Base-by-base conservation (phyloP, 2,888 invertebrate species). In the Sesia bembeciformis region DNA sequence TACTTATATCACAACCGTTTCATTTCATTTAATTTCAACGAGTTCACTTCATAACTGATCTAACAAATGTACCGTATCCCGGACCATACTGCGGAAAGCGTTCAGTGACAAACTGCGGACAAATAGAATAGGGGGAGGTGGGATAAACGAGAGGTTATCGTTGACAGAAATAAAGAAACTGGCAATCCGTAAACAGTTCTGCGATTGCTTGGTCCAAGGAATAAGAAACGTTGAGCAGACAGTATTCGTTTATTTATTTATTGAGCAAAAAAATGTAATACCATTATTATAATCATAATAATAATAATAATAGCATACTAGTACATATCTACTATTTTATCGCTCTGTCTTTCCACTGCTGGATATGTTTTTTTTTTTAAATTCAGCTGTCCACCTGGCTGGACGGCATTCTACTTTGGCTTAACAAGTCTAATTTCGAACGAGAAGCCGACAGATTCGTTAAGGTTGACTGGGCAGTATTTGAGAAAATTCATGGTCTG, bases 91-190 rank as follows among this genome's bases (percentile, higher is more conserved):
- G 8, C 49, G 65, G 64, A 62, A 63, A 69, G 65, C 60, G 60
- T 62, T 66, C 60, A 56, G 63, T 70, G 70, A 78, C 67, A 76
- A 75, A 78, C 73, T 60, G 70, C 63, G 68, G 69, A 69, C 71
- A 76, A 74, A 77, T 69, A 66, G 67, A 70, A 70, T 70, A 68
- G 68, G 62, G 61, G 60, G 53, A 60, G 57, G 62, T 56, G 59
- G 61, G 67, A 70, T 70, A 72, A 70, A 65, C 65, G 63, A 53
- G 56, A 61, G 64, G 60, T 64, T 64, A 64, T 58, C 63, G 73
- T 69, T 68, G 70, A 73, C 67, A 68, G 67, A 70, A 73, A 74
- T 70, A 74, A 71, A 75, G 71, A 71, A 69, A 73, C 64, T 61
- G 62, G 62, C 62, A 64, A 65, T 61, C 64, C 67, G 60, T 62